Evolutionary conservation across 2,888 invertebrate species (phyloP), one percentile per base, ranked within the genome.

Genomic region (Tetragnatha montana): DNA sequence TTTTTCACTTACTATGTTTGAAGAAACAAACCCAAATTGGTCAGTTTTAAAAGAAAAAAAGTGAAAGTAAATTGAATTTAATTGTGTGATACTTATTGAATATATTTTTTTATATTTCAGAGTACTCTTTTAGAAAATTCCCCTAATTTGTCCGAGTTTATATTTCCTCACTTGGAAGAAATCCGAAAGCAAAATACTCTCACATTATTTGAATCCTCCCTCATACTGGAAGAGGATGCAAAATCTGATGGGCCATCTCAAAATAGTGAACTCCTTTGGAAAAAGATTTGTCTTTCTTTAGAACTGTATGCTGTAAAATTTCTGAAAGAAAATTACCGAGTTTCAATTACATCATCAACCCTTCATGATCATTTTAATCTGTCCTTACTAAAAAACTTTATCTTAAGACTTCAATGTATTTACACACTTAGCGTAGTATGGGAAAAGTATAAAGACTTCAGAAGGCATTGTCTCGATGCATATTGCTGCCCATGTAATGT

Each of bases 91-190:
- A 35, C 35, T 35, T 35, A 35, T 35, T 35, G 35, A 35, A 35
- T 35, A 35, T 4, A 2, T 35, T 35, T 35, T 35, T 47, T 22
- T 70, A 50, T 80, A 35, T 84, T 84, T 69, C 75, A 89, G 89
- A 69, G 21, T 12, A n/a, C 51, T 3, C 74, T 70, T 21, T 51
- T 89, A 6, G 81, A 70, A n/a, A 6, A 76, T 12, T 76, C 70
- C 51, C 75, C 84, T 71, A 60, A 70, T 22, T 21, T 71, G 4
- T 51, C 73, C 35, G 83, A 90, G 75, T 84, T 74, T 8, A 70
- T 90, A 68, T 75, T 87, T 1, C 90, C 90, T n/a, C 90, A 90
- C 68, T 70, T 90, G 8, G 87, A 74, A 50, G 90, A 90, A 76
- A 71, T 90, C 10, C 73, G 80, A 21, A 90, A 80, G n/a, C 90